Evolutionary conservation across 1,140 invertebrate species (phyloP).

Genomic region (Drosophila funebris): DNA sequence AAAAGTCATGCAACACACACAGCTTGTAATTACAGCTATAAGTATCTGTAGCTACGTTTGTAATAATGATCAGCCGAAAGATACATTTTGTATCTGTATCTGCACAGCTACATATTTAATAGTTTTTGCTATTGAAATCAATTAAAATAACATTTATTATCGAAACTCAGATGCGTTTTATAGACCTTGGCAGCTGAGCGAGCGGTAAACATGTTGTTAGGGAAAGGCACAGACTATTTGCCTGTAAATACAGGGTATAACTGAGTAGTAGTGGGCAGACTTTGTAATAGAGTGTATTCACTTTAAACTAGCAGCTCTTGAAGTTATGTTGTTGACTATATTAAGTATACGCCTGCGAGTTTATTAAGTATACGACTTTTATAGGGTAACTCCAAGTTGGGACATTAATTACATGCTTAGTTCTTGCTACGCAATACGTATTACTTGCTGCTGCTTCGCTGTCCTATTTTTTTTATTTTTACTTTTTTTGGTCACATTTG

Average conservation of each 20-base stretch:
- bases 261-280: no score
- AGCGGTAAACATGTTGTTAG: no score
- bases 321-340: no score
- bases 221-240: no score
- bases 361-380: not conserved
- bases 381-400: not conserved
- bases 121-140: conserved; percentile 17
- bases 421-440: not conserved
- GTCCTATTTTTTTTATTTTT: no score
- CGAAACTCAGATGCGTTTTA: conserved; percentile 2
- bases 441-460: no score
- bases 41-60: conserved; percentile 33
- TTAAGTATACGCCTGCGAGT: not conserved
- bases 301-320: no score
- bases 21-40: conserved; percentile 38
- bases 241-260: no score
- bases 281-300: not conserved
- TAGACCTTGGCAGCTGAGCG: conserved; percentile 15
- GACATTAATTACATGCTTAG: not conserved
- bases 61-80: conserved; percentile 11
- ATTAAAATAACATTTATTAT: conserved; percentile 31
- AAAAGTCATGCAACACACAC: conserved; percentile 23
- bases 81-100: conserved; percentile 16
- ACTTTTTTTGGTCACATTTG: not conserved
- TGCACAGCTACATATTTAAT: conserved; percentile 19